Evolutionary conservation across 2,113 vertebrate species (phyloP), one percentile per base, ranked within the genome.

Genomic region (Rhinoptilus africanus): DNA sequence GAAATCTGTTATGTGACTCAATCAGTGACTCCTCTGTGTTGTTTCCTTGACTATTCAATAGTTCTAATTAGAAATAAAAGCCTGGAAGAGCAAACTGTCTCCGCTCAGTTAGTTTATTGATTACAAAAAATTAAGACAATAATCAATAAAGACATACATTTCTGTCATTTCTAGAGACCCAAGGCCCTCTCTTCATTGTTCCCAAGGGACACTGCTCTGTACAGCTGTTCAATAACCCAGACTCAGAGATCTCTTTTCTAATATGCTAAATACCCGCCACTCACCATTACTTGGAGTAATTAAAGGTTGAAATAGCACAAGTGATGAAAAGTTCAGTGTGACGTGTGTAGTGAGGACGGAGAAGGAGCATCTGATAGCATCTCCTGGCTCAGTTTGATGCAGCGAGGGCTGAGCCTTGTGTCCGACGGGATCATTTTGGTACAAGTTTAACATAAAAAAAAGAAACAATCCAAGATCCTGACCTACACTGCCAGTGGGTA

Each of bases 391-490:
- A 8, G 28, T 60, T 16, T 35, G 45, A 22, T 19, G 11, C 4
- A 1, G n/a, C 0, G 0, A 34, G 22, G 45, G 17, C 23, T 73
- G 16, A 51, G 12, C 11, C 12, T 0, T 0, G 3, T 12, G 64
- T 66, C 10, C 2, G 6, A 4, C 5, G 20, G 78, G 59, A 37
- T 78, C 39, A 45, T 45, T 64, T 81, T 6, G 10, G 30, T 57
- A 32, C 28, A 63, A 27, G 5, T 48, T 74, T 88, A 73, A 47
- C 18, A 37, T 24, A 85, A 92, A 37, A 32, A 41, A 71, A 56
- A 85, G 39, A 57, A 85, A 12, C 2, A 43, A 57, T 53, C 24
- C 30, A 22, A 28, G 37, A 72, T 53, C 26, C 39, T 67, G 69
- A 67, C 37, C 69, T 45, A 39, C 23, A 34, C 39, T 83, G 63